Evolutionary conservation across 2,888 invertebrate genomes (phyloP), one percentile per base, ranked within the genome.

Genomic region (Athetis lepigone): DNA sequence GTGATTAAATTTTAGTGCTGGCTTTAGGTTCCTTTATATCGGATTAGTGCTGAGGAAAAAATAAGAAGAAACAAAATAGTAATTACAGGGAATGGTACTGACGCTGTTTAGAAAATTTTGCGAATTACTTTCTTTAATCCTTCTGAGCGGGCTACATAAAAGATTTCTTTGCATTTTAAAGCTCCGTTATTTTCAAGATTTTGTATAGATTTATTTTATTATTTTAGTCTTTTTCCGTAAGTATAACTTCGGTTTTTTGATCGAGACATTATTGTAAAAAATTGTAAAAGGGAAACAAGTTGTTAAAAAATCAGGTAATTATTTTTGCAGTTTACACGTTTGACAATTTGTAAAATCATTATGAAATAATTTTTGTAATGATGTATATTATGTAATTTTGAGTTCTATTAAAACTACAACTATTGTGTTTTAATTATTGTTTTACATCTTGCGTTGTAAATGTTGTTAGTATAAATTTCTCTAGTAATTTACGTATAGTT

Each of bases 1-100:
- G 77, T 80, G 80, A 84, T 85, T 82, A 77, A 76, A 80, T 75
- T 85, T 84, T 77, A 84, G 61, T 82, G 63, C 77, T 73, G 74
- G 73, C 79, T 75, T 79, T 68, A 70, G 76, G 76, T 74, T 72
- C 51, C 62, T 79, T 77, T 71, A 72, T 70, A 61, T 70, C 21
- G 49, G 67, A 72, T 74, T 67, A 77, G 74, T 64, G 51, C 49
- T 42, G 56, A 37, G 60, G 52, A 63, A 75, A 68, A 61, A 63
- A 70, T 57, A 62, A 47, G 62, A 37, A 40, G 9, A 45, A 3
- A 42, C 61, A 25, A 68, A 68, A 66, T 62, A 19, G 54, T 59
- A 62, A 74, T 79, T 61, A 74, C 7, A 46, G 19, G 8, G 27
- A 59, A 56, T 49, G 42, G 58, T 33, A 2, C 7, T 18, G 27